phyloP scores from a whole-genome alignment of 2,113 vertebrate species.

The Meleagris gallopavo region DNA sequence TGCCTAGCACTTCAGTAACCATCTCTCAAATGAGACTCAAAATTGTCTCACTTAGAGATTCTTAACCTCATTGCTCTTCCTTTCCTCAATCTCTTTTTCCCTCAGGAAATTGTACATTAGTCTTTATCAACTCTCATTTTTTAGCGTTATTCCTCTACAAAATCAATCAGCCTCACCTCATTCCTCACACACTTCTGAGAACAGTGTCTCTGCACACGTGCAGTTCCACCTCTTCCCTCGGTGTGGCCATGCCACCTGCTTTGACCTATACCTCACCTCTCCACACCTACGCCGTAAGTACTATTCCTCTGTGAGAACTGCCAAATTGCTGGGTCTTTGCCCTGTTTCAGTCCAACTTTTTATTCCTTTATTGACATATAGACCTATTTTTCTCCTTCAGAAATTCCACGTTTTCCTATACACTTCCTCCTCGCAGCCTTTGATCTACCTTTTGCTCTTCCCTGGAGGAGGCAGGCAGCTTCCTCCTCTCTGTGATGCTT shows the following conservation, averaged over 20 bases:
- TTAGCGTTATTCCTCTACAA: neutral
- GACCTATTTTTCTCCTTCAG: neutral
- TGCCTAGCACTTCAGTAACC: neutral
- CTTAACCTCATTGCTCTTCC: neutral
- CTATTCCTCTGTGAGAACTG: neutral
- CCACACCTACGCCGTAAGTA: neutral
- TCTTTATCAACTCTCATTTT: neutral
- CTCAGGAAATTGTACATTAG: neutral
- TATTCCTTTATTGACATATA: neutral
- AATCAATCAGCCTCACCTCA: neutral
- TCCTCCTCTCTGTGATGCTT: neutral
- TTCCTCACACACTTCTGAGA: neutral
- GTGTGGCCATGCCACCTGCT: neutral
- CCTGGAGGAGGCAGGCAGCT: neutral
- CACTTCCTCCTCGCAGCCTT: neutral
- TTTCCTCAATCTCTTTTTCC: neutral
- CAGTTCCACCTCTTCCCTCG: neutral
- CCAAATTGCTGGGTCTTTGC: neutral
- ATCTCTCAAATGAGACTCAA: neutral
- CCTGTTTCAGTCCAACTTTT: neutral
- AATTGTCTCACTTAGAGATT: neutral
- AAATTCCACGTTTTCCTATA: neutral
- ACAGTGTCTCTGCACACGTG: neutral
- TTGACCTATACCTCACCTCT: neutral
- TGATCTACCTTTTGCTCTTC: neutral